A percentile compares a stretch with the other conserved stretches of the same genome.
These are phyloP conservation scores for Ceratothoa steindachneri DNA, from an alignment of 2,888 invertebrate genomes.

Conservation along the genomic window DNA sequence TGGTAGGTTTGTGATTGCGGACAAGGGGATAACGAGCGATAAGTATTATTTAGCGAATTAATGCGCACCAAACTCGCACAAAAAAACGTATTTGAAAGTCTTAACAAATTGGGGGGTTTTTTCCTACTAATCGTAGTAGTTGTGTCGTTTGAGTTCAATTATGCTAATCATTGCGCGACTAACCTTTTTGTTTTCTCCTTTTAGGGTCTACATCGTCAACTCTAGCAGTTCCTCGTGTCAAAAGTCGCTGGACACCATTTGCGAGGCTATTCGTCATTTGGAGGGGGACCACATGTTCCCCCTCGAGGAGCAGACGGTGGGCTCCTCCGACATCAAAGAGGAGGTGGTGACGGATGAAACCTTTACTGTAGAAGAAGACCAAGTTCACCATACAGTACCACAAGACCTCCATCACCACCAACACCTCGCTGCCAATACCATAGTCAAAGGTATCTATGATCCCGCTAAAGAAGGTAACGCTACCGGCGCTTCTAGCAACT, in stretches of 20 bases:
- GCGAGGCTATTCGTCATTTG: conserved; percentile 94
- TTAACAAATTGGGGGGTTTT: too few species aligned
- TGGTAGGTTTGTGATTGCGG: too few species aligned
- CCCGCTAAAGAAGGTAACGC: neutral
- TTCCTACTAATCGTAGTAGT: too few species aligned
- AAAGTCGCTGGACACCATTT: conserved; percentile 88
- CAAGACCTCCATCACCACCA: conserved; percentile 11
- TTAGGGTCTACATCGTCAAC: conserved; percentile 42
- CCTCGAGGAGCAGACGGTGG: neutral
- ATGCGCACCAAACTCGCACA: too few species aligned
- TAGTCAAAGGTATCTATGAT: conserved; percentile 7
- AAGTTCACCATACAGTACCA: conserved; percentile 2
- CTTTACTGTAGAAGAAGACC: conserved; percentile 35
- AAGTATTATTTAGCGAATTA: too few species aligned
- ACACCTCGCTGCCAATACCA: neutral
- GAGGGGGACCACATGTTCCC: conserved; percentile 89
- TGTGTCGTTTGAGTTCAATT: too few species aligned
- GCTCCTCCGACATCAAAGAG: conserved; percentile 27
- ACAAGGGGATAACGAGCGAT: too few species aligned
- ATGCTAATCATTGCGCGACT: too few species aligned
- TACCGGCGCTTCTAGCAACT: neutral
- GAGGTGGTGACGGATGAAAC: conserved; percentile 47
- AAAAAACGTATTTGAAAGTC: too few species aligned
- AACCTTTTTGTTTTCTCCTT: too few species aligned
- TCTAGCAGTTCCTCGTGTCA: conserved; percentile 70